Evolutionary conservation across 2,888 invertebrate species (phyloP), one percentile per base, ranked within the genome.

Genomic region (Exocentrus adspersus): DNA sequence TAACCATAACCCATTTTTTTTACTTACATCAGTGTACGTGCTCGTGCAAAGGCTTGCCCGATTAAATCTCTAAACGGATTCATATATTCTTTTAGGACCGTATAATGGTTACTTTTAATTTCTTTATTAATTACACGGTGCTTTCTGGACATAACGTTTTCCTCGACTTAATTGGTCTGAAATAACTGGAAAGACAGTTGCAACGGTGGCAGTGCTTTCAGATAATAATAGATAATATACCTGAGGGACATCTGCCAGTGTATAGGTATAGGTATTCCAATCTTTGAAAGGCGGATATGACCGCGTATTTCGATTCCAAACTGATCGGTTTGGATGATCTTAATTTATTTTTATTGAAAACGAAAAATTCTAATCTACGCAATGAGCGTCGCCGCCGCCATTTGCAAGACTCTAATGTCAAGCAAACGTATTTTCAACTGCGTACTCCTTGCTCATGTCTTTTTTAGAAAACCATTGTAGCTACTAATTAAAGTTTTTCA

Each of bases 121-220:
- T 17, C 43, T 43, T 41, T 54, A 28, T 43, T 54, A 54, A 54
- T 54, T 54, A 21, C 53, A 43, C n/a, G n/a, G 9, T 4, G 54
- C 24, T 17, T 41, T 14, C 54, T 43, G 16, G 24, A n/a, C n/a
- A 42, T 16, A 42, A 54, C 43, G 43, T 16, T 43, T 54, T 54
- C 54, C 16, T 43, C 28, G 43, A 14, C 9, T 54, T 54, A 54
- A 54, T 54, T 54, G 43, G 54, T 43, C 24, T 54, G 20, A 53
- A 37, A 42, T 53, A 53, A 53, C 20, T 53, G 43, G 54, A 54
- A 54, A 54, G 54, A 43, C 54, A 54, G 54, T 54, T 54, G 54
- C 12, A 28, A 10, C 28, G 17, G 28, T 28, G 19, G 28, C 28
- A 24, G 30, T 28, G 54, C 14, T 54, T 54, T 54, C 43, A 28